These are phyloP conservation scores for Xiphophorus birchmanni DNA, from an alignment of 2,797 vertebrate species.

Conservation along the genomic window DNA sequence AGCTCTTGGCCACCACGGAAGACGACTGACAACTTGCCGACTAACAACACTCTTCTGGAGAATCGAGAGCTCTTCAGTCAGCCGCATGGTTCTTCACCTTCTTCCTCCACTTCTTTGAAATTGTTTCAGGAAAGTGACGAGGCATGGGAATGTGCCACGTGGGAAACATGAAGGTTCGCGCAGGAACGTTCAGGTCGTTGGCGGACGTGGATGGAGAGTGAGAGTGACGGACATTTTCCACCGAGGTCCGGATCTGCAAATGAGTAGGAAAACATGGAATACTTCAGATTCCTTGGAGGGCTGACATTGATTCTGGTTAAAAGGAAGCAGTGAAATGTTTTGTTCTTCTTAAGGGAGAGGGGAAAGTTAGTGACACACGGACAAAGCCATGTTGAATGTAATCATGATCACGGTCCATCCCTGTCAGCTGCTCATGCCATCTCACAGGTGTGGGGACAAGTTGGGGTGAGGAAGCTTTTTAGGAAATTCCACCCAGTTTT, in stretches of 20 bases:
- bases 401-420: conserved; percentile 46
- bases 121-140: conserved; percentile 14
- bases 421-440: conserved; percentile 3
- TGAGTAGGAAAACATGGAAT: conserved; percentile 6
- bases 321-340: conserved; percentile 13
- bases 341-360: not conserved
- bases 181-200: not conserved
- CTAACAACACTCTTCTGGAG: conserved; percentile 15
- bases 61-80: conserved; percentile 3
- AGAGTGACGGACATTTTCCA: conserved; percentile 41
- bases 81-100: not conserved
- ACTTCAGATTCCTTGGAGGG: conserved; percentile 8
- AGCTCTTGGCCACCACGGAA: conserved; percentile 35
- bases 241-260: conserved; percentile 1
- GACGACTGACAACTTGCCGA: conserved; percentile 35
- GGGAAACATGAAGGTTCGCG: conserved; percentile 12
- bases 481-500: not conserved
- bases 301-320: conserved; percentile 1
- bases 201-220: conserved; percentile 17
- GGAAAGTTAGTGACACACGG: conserved; percentile 38
- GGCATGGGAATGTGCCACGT: conserved; percentile 7
- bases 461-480: conserved; percentile 15
- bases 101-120: not conserved
- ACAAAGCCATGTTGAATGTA: conserved; percentile 26
- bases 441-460: conserved; percentile 38